Percentiles rank a stretch among this genome's conserved stretches.
These are phyloP conservation scores for Nothocercus julius DNA, from an alignment of 2,113 vertebrate species.

Conservation along the genomic window DNA sequence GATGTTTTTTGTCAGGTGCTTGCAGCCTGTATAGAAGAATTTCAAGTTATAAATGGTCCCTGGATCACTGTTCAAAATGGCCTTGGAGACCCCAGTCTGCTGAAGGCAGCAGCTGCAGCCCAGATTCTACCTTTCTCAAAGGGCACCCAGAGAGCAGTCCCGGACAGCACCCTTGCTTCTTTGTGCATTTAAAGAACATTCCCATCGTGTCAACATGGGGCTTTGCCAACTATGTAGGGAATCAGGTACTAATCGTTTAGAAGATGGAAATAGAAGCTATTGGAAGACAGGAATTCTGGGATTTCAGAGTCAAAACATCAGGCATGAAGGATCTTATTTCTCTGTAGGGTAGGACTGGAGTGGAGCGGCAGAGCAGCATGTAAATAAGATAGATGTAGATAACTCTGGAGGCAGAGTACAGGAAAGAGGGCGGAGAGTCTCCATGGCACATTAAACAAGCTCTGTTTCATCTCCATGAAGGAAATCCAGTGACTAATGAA, in stretches of 20 bases:
- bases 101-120: not conserved
- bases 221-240: not conserved
- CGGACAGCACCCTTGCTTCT: not conserved
- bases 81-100: not conserved
- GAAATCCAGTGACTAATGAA: constrained; percentile 5
- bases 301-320: not conserved
- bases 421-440: not conserved
- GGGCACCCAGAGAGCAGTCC: not conserved
- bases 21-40: not conserved
- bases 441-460: not conserved
- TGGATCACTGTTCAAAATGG: not conserved
- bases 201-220: not conserved
- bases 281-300: not conserved
- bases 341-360: not conserved
- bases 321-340: not conserved
- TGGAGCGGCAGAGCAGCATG: not conserved
- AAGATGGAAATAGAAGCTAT: not conserved
- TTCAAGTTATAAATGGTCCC: not conserved
- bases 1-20: not conserved
- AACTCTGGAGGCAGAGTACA: not conserved
- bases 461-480: not conserved
- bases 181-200: not conserved
- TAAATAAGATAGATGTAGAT: not conserved
- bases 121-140: not conserved
- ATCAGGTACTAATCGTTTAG: not conserved